Percentiles rank a stretch among this genome's conserved stretches.
These are phyloP conservation scores for Nebria brevicollis DNA, from an alignment of 2,888 invertebrate species.

Conservation along the genomic window DNA sequence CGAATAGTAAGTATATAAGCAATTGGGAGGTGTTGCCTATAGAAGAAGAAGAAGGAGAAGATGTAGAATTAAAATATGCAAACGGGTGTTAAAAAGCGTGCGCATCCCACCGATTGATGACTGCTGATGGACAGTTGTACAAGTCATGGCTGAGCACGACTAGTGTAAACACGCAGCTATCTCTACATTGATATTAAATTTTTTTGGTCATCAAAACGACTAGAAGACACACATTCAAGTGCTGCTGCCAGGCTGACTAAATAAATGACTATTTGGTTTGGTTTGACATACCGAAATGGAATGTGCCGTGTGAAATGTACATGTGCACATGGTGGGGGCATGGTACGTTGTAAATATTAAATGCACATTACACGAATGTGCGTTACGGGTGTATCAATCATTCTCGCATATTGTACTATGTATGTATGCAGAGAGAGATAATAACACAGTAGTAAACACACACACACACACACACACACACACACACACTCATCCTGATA, in stretches of 20 bases:
- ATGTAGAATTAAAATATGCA: neutral
- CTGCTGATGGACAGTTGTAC: constrained; percentile 28
- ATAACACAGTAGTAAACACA: constrained; percentile 15
- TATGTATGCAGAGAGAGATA: neutral
- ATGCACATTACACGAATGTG: constrained; percentile 30
- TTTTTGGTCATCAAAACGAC: constrained; percentile 40
- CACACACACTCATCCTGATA: neutral
- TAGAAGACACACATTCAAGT: constrained; percentile 23
- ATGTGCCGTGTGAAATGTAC: constrained; percentile 30
- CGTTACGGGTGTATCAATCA: constrained; percentile 23
- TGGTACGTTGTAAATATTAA: constrained; percentile 27
- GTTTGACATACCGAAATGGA: constrained; percentile 43
- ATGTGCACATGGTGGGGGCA: constrained; percentile 17
- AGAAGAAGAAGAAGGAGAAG: too few relatives aligned
- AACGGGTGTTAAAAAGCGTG: neutral
- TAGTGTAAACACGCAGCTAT: constrained; percentile 44
- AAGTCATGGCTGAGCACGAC: constrained; percentile 36
- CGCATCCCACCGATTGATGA: constrained; percentile 25
- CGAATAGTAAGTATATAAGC: too few relatives aligned
- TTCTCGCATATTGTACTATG: neutral
- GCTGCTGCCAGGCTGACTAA: constrained; percentile 17
- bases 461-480: neutral
- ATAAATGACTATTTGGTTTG: constrained; percentile 37
- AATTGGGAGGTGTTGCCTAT: too few relatives aligned
- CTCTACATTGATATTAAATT: constrained; percentile 44